phyloP scores from a whole-genome alignment of 2,888 invertebrate genomes.

The Melieria picta region DNA sequence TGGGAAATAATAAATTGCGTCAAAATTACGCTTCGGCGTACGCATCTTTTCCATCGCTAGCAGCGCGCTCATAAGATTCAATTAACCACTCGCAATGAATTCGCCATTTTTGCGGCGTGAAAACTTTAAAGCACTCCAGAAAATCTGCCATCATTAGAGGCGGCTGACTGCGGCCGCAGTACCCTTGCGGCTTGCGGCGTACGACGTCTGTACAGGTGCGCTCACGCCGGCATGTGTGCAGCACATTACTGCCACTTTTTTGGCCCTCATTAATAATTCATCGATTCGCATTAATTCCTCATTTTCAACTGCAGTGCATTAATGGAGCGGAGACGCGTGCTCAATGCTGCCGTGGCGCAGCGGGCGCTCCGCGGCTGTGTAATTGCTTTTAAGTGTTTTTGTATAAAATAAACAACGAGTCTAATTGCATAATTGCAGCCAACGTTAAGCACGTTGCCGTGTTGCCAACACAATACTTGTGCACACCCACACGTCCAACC shows the following conservation, averaged over 20 bases:
- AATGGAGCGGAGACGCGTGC: slow-evolving; percentile 6
- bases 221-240: slow-evolving; percentile 40
- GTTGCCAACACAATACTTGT: slow-evolving; percentile 42
- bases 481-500: not conserved
- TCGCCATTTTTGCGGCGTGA: too few relatives aligned
- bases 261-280: slow-evolving; percentile 32
- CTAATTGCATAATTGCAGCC: slow-evolving; percentile 58
- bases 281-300: slow-evolving; percentile 30
- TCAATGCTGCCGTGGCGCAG: slow-evolving; percentile 19
- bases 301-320: slow-evolving; percentile 17
- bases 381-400: slow-evolving; percentile 35
- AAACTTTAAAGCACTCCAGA: too few relatives aligned
- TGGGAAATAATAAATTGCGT: too few relatives aligned
- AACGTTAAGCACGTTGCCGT: slow-evolving; percentile 53
- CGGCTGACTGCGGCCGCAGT: too few relatives aligned
- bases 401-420: slow-evolving; percentile 38
- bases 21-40: too few relatives aligned
- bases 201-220: slow-evolving; percentile 51
- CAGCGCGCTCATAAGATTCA: too few relatives aligned
- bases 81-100: too few relatives aligned
- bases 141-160: too few relatives aligned
- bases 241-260: not conserved
- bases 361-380: slow-evolving; percentile 13
- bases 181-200: too few relatives aligned
- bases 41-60: too few relatives aligned